Conservation (phyloP, 1,140 invertebrate species). For the Matsumurasca onukii region DNA sequence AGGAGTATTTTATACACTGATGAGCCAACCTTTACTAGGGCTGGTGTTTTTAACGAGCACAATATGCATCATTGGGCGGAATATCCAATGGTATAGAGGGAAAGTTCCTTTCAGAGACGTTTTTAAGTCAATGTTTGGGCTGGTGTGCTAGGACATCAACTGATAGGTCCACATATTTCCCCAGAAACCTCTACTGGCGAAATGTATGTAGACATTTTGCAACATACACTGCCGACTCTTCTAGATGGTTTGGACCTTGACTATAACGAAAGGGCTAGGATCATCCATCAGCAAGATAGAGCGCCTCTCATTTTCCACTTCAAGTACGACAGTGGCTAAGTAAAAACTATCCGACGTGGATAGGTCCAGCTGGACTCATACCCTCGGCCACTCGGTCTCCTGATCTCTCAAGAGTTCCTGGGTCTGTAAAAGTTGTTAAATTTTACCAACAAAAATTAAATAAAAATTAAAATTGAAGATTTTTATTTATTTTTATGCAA, state of each 20-base stretch:
- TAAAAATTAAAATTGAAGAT: too few species aligned
- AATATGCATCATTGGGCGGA: not conserved
- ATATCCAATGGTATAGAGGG: not conserved
- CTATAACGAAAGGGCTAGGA: not conserved
- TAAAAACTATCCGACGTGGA: conserved; percentile 36
- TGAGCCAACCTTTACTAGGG: too few species aligned
- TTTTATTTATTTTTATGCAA: too few species aligned
- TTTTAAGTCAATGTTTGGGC: not conserved
- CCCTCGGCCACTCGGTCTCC: conserved; percentile 43
- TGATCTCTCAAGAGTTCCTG: too few species aligned
- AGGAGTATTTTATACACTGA: not conserved
- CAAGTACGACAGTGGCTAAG: not conserved
- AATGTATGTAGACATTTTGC: not conserved
- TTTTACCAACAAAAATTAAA: too few species aligned
- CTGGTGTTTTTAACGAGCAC: not conserved
- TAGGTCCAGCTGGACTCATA: conserved; percentile 42
- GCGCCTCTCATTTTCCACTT: too few species aligned
- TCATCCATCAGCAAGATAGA: conserved; percentile 9
- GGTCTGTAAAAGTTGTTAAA: too few species aligned
- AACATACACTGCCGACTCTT: conserved; percentile 1
- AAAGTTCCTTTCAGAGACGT: conserved; percentile 5
- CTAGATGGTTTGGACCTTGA: not conserved
- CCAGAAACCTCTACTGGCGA: not conserved
- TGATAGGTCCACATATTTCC: conserved; percentile 10
- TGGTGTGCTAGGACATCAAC: not conserved